Conservation (phyloP, 2,113 vertebrate species). For the Mugil cephalus region DNA sequence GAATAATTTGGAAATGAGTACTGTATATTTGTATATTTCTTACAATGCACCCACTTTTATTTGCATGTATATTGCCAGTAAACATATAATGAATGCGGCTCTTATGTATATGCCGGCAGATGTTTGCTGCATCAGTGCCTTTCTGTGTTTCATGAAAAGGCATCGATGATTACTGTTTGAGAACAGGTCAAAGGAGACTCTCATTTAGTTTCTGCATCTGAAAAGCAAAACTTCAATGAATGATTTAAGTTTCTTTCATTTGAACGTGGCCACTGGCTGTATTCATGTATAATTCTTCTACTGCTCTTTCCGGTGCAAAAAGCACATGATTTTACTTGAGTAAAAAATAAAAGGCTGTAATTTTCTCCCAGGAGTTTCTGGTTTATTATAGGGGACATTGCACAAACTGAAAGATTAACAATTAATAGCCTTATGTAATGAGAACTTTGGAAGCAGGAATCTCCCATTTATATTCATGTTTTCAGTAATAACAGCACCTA, state of each 20-base stretch:
- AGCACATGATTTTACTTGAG: slow-evolving; percentile 25
- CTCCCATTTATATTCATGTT: not conserved
- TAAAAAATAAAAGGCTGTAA: slow-evolving; percentile 10
- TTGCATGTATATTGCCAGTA: slow-evolving; percentile 1
- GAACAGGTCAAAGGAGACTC: slow-evolving; percentile 17
- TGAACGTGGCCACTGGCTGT: slow-evolving; percentile 6
- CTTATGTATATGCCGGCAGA: not conserved
- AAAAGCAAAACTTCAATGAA: slow-evolving; percentile 24
- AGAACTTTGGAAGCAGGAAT: not conserved
- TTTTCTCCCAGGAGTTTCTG: slow-evolving; percentile 2
- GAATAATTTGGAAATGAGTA: slow-evolving; percentile 22
- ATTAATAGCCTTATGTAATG: no score
- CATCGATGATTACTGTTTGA: slow-evolving; percentile 6
- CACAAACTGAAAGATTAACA: slow-evolving; percentile 5
- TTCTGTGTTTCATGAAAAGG: slow-evolving; percentile 17
- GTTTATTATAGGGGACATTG: not conserved
- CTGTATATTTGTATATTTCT: slow-evolving; percentile 23
- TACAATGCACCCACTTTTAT: not conserved
- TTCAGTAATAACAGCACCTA: not conserved
- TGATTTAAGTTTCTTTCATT: slow-evolving; percentile 12
- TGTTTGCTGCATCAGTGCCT: slow-evolving; percentile 3
- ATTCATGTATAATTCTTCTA: not conserved
- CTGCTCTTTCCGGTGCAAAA: slow-evolving; percentile 6
- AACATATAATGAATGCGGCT: slow-evolving; percentile 1
- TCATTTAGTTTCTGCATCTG: slow-evolving; percentile 17